phyloP scores from a whole-genome alignment of 35 echinoderm and acorn worm species.

The Apostichopus parvimensis region DNA sequence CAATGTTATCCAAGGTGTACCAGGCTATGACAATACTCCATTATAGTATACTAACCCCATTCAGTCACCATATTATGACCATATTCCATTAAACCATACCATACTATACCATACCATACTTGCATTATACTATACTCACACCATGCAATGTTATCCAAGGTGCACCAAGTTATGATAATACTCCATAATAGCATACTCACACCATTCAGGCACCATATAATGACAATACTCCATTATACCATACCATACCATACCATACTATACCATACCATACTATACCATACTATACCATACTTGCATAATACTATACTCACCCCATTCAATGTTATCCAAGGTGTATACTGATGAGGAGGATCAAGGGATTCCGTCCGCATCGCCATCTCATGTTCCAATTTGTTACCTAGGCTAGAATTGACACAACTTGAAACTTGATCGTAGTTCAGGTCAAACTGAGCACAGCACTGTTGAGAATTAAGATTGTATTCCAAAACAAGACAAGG shows the following conservation, averaged over 20 bases:
- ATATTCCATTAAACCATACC: no score
- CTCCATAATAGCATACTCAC: no score
- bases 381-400: slow-evolving; percentile 79
- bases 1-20: slow-evolving; percentile 71
- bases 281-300: background rate
- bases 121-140: no score
- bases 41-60: no score
- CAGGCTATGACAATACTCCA: no score
- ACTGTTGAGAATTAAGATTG: slow-evolving; percentile 48
- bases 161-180: no score
- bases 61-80: no score
- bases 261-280: background rate
- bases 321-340: slow-evolving; percentile 86
- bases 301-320: slow-evolving; percentile 68
- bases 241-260: background rate
- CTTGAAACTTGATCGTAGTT: slow-evolving; percentile 41
- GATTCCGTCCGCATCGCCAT: slow-evolving; percentile 84
- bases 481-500: background rate
- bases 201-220: no score
- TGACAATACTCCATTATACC: no score
- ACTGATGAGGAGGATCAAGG: slow-evolving; percentile 76
- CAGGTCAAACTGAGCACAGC: slow-evolving; percentile 49
- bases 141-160: no score
- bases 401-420: slow-evolving; percentile 55
- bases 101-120: background rate